phyloP scores from a whole-genome alignment of 2,888 invertebrate genomes.

The Perizoma flavofasciatum region DNA sequence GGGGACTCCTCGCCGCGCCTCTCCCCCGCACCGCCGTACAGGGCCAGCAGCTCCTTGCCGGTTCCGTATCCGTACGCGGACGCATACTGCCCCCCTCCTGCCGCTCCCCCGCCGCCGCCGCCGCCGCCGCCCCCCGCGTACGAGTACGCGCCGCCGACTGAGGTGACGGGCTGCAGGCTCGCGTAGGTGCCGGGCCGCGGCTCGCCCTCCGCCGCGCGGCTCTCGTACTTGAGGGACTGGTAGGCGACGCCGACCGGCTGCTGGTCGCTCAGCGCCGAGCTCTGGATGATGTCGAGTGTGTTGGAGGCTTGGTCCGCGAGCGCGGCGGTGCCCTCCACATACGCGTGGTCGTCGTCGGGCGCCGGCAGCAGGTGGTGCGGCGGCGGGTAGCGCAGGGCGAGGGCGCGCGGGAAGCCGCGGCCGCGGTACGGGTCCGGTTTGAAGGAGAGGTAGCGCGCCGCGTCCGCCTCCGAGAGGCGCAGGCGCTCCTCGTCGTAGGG shows the following conservation, averaged over 20 bases:
- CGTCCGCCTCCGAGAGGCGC: conserved; percentile 64
- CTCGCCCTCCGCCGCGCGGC: conserved; percentile 62
- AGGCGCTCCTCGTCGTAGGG: conserved; percentile 69
- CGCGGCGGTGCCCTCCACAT: conserved; percentile 47
- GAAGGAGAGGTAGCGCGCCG: conserved; percentile 71
- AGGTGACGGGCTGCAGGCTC: conserved; percentile 86
- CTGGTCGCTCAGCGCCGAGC: conserved; percentile 66
- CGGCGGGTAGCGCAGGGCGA: conserved; percentile 62
- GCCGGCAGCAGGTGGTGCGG: conserved; percentile 61
- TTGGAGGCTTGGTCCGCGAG: conserved; percentile 59
- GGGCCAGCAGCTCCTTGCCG: conserved; percentile 37
- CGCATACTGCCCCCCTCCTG: conserved; percentile 51
- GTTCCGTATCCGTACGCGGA: conserved; percentile 57
- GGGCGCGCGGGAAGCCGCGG: conserved; percentile 39
- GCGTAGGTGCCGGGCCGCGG: conserved; percentile 72
- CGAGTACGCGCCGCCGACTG: conserved; percentile 63
- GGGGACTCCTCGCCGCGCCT: conserved; percentile 75
- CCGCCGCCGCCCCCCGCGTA: conserved; percentile 49
- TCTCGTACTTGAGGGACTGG: conserved; percentile 76
- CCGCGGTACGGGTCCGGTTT: conserved; percentile 70
- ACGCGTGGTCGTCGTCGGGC: conserved; percentile 59
- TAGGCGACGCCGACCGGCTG: conserved; percentile 72
- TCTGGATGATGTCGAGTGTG: conserved; percentile 72
- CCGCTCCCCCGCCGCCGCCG: conserved; percentile 58
- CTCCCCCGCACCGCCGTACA: conserved; percentile 44